These are phyloP conservation scores for Numenius arquata DNA, from an alignment of 2,113 vertebrate genomes.

Conservation along the genomic window DNA sequence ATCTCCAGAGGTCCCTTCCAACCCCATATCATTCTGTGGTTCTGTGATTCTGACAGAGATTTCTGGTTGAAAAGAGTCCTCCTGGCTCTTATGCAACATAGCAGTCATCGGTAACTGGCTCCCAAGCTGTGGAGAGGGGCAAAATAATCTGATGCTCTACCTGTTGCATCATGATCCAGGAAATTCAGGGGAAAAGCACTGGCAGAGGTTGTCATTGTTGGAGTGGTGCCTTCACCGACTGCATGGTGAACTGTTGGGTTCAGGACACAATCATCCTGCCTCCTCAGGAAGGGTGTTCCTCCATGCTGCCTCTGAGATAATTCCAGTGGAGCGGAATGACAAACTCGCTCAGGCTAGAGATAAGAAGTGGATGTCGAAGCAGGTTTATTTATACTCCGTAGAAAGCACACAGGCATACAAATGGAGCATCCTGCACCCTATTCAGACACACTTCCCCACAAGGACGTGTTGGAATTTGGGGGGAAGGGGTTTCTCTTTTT, in stretches of 20 bases:
- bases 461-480: neutral
- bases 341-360: neutral
- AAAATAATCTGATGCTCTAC: neutral
- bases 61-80: neutral
- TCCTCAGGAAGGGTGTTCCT: neutral
- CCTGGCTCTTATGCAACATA: neutral
- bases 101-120: neutral
- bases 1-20: too few relatives aligned
- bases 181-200: neutral
- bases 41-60: neutral
- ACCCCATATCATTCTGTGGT: too few relatives aligned
- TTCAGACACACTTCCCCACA: neutral
- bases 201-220: neutral
- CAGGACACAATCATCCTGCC: neutral
- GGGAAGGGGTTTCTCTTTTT: neutral
- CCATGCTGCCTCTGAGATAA: neutral
- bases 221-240: neutral
- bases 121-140: neutral
- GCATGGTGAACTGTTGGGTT: neutral
- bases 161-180: rapidly evolving
- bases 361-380: neutral
- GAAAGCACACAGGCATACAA: neutral
- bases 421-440: neutral
- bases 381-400: neutral
- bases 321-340: neutral